These are phyloP conservation scores for Stenurella melanura DNA, from an alignment of 2,888 invertebrate genomes.

Conservation along the genomic window DNA sequence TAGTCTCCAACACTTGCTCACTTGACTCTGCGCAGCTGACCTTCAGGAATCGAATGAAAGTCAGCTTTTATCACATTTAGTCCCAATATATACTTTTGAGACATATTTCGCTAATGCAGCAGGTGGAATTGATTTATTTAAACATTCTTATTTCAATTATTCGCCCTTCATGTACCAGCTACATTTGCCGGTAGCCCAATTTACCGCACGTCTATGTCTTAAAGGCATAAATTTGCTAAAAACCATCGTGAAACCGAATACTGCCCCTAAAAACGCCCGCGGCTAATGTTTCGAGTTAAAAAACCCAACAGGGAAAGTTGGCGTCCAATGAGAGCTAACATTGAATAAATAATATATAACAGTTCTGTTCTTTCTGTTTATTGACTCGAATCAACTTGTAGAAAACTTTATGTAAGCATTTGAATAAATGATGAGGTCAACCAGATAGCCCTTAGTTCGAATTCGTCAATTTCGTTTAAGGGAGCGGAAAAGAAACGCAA, in stretches of 20 bases:
- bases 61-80: too few species aligned
- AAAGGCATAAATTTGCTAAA: conserved; percentile 11
- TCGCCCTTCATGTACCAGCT: not conserved
- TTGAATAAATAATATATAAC: conserved; percentile 36
- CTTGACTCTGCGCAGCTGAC: too few species aligned
- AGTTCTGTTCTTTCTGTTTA: conserved; percentile 36
- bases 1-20: too few species aligned
- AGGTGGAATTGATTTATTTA: too few species aligned
- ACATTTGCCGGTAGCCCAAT: conserved; percentile 6
- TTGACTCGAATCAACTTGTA: conserved; percentile 39
- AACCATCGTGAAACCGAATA: not conserved
- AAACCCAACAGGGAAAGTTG: conserved; percentile 5
- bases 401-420: conserved; percentile 35
- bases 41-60: too few species aligned
- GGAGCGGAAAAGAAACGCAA: not conserved
- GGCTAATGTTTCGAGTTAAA: conserved; percentile 22
- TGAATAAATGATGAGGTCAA: conserved; percentile 41
- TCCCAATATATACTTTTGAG: too few species aligned
- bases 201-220: conserved; percentile 15
- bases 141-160: too few species aligned
- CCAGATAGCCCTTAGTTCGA: conserved; percentile 30
- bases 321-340: conserved; percentile 11
- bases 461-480: conserved; percentile 22
- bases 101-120: too few species aligned
- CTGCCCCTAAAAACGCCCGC: not conserved